A percentile compares a stretch with the other conserved stretches of the same genome.
These are phyloP conservation scores for Chlorospingus semifuscus DNA, from an alignment of 2,797 vertebrate species.

Conservation along the genomic window DNA sequence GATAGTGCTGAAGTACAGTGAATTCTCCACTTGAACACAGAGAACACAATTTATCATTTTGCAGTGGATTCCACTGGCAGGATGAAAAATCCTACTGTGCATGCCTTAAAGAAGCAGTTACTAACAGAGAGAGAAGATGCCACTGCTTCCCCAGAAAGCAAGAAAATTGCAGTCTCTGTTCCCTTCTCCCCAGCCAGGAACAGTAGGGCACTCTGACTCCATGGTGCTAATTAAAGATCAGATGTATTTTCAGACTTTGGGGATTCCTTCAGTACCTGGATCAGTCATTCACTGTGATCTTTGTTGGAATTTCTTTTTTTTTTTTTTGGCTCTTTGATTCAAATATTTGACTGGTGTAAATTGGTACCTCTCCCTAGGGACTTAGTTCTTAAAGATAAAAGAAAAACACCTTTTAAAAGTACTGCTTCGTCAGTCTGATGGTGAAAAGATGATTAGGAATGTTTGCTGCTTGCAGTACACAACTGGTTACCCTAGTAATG, in stretches of 20 bases:
- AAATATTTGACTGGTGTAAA: neutral
- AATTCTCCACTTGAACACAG: neutral
- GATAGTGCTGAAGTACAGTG: neutral
- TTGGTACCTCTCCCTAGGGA: neutral
- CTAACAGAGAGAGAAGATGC: neutral
- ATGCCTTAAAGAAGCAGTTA: neutral
- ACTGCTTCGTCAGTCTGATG: neutral
- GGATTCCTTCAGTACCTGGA: neutral
- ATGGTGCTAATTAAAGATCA: neutral
- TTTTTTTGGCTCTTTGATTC: neutral
- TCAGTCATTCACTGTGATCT: neutral
- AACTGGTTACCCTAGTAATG: neutral
- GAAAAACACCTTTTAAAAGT: neutral
- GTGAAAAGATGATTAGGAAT: slow-evolving; percentile 3
- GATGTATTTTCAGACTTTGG: neutral
- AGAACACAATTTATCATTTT: neutral
- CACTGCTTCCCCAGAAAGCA: neutral
- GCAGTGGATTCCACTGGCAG: neutral
- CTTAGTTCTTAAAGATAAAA: neutral
- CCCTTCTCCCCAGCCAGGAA: neutral
- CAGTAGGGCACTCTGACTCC: neutral
- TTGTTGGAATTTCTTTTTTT: neutral
- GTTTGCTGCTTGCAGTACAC: neutral
- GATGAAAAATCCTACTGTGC: neutral
- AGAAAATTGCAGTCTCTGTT: neutral